Percentiles rank a stretch among this genome's conserved stretches.
Conservation (phyloP, 2,113 vertebrate species). For the Psilopsiagon aymara region DNA sequence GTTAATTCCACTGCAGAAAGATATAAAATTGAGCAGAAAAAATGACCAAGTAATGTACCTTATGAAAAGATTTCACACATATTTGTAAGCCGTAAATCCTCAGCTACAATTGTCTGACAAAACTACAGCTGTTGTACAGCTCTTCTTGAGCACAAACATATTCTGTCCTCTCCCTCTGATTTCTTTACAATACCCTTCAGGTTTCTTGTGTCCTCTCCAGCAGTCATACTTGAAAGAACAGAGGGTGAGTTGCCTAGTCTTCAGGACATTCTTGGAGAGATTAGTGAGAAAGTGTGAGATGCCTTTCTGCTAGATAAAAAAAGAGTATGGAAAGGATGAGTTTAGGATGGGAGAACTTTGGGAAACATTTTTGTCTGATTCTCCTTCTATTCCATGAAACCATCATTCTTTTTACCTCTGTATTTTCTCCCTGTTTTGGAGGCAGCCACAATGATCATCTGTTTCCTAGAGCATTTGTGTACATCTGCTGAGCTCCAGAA, state of each 20-base stretch:
- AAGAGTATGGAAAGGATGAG: neutral
- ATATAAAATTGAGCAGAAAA: neutral
- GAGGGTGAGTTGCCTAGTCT: neutral
- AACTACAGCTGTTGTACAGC: neutral
- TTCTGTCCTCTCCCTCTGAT: accelerated
- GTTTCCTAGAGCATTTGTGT: neutral
- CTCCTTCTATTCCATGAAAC: neutral
- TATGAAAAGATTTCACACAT: neutral
- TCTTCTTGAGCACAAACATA: neutral
- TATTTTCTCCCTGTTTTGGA: neutral
- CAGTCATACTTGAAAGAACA: neutral
- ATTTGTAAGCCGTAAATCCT: neutral
- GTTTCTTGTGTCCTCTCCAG: neutral
- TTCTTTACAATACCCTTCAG: neutral
- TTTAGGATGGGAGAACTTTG: neutral
- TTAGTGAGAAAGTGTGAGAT: neutral
- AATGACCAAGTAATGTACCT: neutral
- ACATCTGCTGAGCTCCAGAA: neutral
- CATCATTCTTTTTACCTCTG: neutral
- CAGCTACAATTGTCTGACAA: neutral
- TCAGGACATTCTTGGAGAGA: neutral
- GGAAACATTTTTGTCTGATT: neutral
- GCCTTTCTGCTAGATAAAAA: neutral
- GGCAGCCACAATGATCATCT: neutral
- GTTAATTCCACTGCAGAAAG: neutral